Evolutionary conservation across 2,797 vertebrate species (phyloP), one percentile per base, ranked within the genome.

Genomic region (Scleropages formosus): DNA sequence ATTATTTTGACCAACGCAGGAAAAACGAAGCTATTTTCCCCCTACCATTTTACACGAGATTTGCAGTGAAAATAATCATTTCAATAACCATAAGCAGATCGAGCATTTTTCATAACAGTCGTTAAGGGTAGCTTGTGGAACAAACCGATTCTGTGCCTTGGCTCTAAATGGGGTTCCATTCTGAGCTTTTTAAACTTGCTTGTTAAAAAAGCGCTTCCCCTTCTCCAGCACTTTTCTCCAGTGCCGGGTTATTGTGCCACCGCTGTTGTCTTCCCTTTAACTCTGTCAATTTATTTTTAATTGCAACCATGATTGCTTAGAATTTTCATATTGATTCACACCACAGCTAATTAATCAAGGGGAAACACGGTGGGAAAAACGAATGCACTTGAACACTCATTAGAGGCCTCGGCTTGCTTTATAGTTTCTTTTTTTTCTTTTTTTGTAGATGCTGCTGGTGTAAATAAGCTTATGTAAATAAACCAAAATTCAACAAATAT

Each of bases 291-390:
- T 76, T 76, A 76, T 70, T 70, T 63, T 61, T 76, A 76, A 76
- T 76, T 76, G 67, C 59, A n/a, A 63, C 66, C 67, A 70, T 70
- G 75, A 76, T 76, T 76, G 75, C 75, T 76, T 76, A 70, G 75
- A 76, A 76, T 70, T 63, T 76, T 71, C 67, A 53, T 76, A 76
- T 76, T 76, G 75, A 76, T 76, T 76, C 75, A 76, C 69, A 71
- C 60, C 67, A 47, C 67, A 47, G 67, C 56, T 71, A 71, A 69
- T 76, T 76, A 70, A 76, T 76, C 75, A 70, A 76, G 66, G 31
- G 75, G 26, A 69, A 71, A 56, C 59, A 47, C 44, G 44, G 67
- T 49, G 46, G 24, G 59, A 22, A 60, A 51, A 22, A 51, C 13
- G 24, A 46, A 62, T 49, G 39, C 72, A 49, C 59, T 10, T 8